Conservation (phyloP, 2,113 vertebrate species). For the Neodontobutis hainanensis region DNA sequence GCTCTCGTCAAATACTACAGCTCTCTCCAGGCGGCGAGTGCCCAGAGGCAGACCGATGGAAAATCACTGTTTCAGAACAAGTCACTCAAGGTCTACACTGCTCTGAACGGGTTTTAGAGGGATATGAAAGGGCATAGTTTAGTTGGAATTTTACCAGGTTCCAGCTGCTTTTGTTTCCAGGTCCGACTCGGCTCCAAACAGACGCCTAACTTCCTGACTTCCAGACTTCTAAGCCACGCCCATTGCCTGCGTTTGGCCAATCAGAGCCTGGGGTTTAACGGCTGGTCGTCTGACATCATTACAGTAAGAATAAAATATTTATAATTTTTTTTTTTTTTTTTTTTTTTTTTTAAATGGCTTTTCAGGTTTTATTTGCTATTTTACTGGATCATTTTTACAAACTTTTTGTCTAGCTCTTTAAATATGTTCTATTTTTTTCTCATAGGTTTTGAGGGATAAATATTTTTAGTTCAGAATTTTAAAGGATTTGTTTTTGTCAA, state of each 20-base stretch:
- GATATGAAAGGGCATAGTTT: too few species aligned
- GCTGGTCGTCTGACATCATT: slow-evolving; percentile 70
- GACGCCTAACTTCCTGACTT: slow-evolving; percentile 49
- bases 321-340: too few species aligned
- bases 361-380: too few species aligned
- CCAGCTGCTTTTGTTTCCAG: slow-evolving; percentile 41
- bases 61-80: slow-evolving; percentile 75
- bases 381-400: too few species aligned
- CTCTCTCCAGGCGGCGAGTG: slow-evolving; percentile 72
- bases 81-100: slow-evolving; percentile 76
- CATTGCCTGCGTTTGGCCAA: slow-evolving; percentile 68
- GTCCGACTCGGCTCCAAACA: slow-evolving; percentile 71
- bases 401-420: too few species aligned
- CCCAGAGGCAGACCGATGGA: slow-evolving; percentile 71
- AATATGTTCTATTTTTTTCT: too few species aligned
- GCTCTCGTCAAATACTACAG: slow-evolving; percentile 84
- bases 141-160: too few species aligned
- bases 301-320: slow-evolving; percentile 41
- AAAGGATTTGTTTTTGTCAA: too few species aligned
- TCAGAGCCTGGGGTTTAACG: slow-evolving; percentile 66
- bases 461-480: too few species aligned
- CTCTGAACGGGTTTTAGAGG: too few species aligned
- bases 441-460: too few species aligned
- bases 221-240: slow-evolving; percentile 54
- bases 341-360: too few species aligned